Evolutionary conservation across 2,888 invertebrate species (phyloP).

Genomic region (Scelioninae gen. 1): DNA sequence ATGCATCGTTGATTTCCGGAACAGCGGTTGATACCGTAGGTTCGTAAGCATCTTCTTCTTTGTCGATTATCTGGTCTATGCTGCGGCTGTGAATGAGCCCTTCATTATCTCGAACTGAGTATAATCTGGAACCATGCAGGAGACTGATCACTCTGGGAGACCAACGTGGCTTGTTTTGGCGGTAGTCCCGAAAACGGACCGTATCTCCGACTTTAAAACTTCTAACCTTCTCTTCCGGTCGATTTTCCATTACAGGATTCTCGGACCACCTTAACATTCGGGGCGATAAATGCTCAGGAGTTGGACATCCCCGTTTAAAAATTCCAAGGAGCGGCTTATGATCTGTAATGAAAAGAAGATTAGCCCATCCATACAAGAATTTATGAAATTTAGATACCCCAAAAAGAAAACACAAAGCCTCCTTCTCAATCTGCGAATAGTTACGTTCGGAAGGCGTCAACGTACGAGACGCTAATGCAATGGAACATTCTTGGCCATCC

Average conservation of each 20-base stretch:
- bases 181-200: slow-evolving; percentile 9
- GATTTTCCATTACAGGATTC: too few relatives aligned
- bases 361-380: slow-evolving; percentile 77
- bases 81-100: too few relatives aligned
- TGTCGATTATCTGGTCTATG: too few relatives aligned
- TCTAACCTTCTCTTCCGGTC: too few relatives aligned
- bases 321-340: too few relatives aligned
- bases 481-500: slow-evolving; percentile 60
- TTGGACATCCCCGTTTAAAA: too few relatives aligned
- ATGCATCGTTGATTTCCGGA: too few relatives aligned
- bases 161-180: background rate
- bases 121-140: too few relatives aligned
- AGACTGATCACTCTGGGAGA: background rate
- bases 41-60: too few relatives aligned
- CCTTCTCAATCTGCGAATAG: slow-evolving; percentile 72
- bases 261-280: slow-evolving; percentile 41
- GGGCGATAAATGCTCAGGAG: slow-evolving; percentile 50
- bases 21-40: too few relatives aligned
- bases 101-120: too few relatives aligned
- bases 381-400: slow-evolving; percentile 75
- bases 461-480: slow-evolving; percentile 69
- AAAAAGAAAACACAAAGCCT: slow-evolving; percentile 71
- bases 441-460: slow-evolving; percentile 62
- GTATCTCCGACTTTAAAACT: background rate
- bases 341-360: slow-evolving; percentile 33